Base-by-base conservation (phyloP, 2,113 vertebrate species). In the Phalacrocorax aristotelis region DNA sequence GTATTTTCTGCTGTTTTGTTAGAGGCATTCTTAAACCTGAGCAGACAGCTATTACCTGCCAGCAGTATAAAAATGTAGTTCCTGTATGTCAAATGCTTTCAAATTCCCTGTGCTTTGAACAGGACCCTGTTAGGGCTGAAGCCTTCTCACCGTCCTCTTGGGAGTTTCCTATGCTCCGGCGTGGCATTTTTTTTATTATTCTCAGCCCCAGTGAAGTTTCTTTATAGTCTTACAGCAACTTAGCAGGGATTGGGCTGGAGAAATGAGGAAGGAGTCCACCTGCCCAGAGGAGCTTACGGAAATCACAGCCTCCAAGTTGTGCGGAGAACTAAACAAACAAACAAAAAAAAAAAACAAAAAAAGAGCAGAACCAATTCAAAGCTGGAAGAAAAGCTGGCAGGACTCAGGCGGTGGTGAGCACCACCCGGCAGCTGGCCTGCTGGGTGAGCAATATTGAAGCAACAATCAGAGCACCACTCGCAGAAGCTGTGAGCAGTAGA, bases 391-490 rank as follows among this genome's bases (percentile, higher is more conserved):
- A 29, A 30, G 22, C 80, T 76, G 75, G 6, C 7, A 4, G 84
- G 49, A 48, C 21, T 13, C 29, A 17, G 89, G 57, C 4, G 15
- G 86, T 1, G n/a, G 13, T 19, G 72, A 74, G 42, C 83, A 79
- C 4, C 46, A 9, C 18, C 58, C 0, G 0, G 64, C n/a, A 55
- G 29, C 72, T 42, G 74, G 30, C 44, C 78, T 83, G 83, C 52
- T 61, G 75, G 79, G n/a, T 9, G 49, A 69, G 64, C 21, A 46
- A 25, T 32, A 26, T 13, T 22, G 87, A 36, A 68, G 21, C 71
- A 75, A 3, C 22, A 11, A 14, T 12, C 46, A 32, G 30, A 81
- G 60, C 9, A 25, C 0, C 2, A 0, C 68, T 10, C 9, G 1
- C 14, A 74, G 76, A 38, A 79, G 44, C 87, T 44, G 69, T 11